These are phyloP conservation scores for Oncorhynchus gorbuscha DNA, from an alignment of 2,113 vertebrate species.

Conservation along the genomic window DNA sequence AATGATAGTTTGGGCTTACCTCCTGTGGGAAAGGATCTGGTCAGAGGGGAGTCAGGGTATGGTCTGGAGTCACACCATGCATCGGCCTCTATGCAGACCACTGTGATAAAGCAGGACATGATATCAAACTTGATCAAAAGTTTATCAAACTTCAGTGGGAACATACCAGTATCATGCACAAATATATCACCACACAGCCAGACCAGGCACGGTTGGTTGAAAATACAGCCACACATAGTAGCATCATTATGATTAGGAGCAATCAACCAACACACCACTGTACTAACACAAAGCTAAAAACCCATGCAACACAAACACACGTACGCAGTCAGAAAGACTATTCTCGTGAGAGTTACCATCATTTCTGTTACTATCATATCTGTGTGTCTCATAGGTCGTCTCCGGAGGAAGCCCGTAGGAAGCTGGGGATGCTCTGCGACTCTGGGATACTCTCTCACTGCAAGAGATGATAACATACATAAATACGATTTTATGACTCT, in stretches of 20 bases:
- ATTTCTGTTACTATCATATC: slow-evolving; percentile 75
- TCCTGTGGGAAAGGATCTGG: slow-evolving; percentile 89
- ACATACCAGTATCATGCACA: neutral
- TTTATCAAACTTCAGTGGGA: slow-evolving; percentile 34
- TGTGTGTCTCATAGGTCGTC: slow-evolving; percentile 86
- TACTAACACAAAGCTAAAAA: neutral
- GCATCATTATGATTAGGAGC: neutral
- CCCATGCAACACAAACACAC: neutral
- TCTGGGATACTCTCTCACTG: slow-evolving; percentile 74
- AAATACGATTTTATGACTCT: neutral
- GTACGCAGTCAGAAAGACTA: neutral
- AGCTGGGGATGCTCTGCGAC: slow-evolving; percentile 74
- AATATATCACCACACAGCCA: neutral
- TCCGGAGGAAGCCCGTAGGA: slow-evolving; percentile 95
- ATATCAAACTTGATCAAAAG: slow-evolving; percentile 32
- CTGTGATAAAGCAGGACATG: slow-evolving; percentile 71
- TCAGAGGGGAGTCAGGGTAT: slow-evolving; percentile 82
- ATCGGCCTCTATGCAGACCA: slow-evolving; percentile 86
- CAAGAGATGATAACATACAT: neutral
- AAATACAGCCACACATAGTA: neutral
- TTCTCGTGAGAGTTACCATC: neutral
- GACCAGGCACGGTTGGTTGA: neutral
- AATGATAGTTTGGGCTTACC: slow-evolving; percentile 75
- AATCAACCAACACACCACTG: neutral
- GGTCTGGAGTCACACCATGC: slow-evolving; percentile 86